Conservation (phyloP, 2,797 vertebrate species). For the Aselliscus stoliczkanus region DNA sequence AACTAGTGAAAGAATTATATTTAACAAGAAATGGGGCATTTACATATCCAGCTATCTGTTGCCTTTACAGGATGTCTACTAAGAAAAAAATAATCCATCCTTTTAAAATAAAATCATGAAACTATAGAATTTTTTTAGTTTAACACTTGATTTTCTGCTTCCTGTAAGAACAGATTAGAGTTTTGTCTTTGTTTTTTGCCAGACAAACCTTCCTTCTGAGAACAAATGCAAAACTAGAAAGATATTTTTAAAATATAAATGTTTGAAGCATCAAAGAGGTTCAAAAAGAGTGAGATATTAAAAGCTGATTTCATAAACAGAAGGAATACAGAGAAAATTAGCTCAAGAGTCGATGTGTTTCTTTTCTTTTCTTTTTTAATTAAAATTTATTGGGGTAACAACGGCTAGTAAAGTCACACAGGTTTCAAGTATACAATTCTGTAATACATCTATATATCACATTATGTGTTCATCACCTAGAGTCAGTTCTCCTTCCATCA, state of each 20-base stretch:
- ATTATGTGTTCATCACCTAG: too few relatives aligned
- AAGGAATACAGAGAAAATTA: background rate
- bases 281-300: background rate
- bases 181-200: background rate
- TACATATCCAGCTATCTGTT: background rate
- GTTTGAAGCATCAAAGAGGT: background rate
- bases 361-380: background rate
- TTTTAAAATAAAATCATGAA: slow-evolving; percentile 42
- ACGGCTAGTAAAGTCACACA: too few relatives aligned
- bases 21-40: background rate
- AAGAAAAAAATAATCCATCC: background rate
- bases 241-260: background rate
- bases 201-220: background rate
- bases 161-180: background rate
- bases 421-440: too few relatives aligned
- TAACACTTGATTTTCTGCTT: background rate
- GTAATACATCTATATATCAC: too few relatives aligned
- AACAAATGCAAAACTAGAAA: slow-evolving; percentile 8
- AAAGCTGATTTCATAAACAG: background rate
- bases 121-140: background rate
- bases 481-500: too few relatives aligned
- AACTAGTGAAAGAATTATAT: slow-evolving; percentile 15
- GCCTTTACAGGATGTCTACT: background rate
- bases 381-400: too few relatives aligned
- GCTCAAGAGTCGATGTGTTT: background rate